phyloP scores from a whole-genome alignment of 2,113 vertebrate genomes.

The Pseudolaguvia tuberculata region DNA sequence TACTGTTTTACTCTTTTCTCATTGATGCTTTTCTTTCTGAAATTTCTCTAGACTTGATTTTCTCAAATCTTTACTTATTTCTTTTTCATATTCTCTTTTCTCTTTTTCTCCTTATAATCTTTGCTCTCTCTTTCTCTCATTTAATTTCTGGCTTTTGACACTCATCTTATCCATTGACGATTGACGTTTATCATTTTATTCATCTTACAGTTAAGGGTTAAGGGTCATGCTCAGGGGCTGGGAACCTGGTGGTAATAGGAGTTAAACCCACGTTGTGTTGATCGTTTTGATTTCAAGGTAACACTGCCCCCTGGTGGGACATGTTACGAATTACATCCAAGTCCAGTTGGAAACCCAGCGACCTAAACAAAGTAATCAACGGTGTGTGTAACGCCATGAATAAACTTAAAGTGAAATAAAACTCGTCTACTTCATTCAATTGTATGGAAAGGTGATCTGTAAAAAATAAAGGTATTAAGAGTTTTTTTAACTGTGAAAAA shows the following conservation, averaged over 20 bases:
- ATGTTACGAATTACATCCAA: background rate
- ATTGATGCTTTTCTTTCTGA: too few relatives aligned
- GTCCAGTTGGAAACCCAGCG: background rate
- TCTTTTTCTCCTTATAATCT: background rate
- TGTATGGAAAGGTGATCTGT: background rate
- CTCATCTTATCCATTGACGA: too few relatives aligned
- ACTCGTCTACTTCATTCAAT: background rate
- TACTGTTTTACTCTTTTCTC: background rate
- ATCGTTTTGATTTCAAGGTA: conserved; percentile 28
- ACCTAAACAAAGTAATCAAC: background rate
- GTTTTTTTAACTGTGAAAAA: too few relatives aligned
- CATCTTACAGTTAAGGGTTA: too few relatives aligned
- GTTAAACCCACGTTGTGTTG: background rate
- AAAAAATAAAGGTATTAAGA: too few relatives aligned
- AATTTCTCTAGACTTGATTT: background rate
- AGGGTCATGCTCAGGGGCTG: too few relatives aligned
- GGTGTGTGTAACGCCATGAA: background rate
- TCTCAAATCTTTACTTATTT: background rate
- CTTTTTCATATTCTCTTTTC: background rate
- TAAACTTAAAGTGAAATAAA: too few relatives aligned
- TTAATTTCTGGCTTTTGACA: background rate
- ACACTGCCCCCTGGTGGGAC: conserved; percentile 63
- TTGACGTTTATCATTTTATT: background rate
- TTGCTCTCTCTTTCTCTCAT: background rate
- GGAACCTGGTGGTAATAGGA: too few relatives aligned